Conservation (phyloP, 2,888 invertebrate species). For the Leptogaster cylindrica region DNA sequence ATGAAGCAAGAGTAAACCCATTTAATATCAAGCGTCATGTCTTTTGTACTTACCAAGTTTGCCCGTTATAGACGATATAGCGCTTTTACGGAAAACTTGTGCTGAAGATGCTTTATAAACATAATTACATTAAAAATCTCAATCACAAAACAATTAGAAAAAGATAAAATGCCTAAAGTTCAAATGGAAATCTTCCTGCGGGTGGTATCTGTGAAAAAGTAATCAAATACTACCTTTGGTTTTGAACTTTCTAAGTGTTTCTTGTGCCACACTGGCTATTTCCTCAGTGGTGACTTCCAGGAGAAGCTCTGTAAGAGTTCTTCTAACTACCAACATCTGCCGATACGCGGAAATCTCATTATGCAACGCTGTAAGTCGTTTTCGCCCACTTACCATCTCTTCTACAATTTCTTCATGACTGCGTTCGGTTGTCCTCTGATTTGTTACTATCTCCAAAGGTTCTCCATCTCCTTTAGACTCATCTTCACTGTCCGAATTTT, state of each 20-base stretch:
- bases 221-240: conserved; percentile 75
- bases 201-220: conserved; percentile 21
- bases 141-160: conserved; percentile 12
- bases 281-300: conserved; percentile 93
- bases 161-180: neutral
- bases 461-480: conserved; percentile 52
- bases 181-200: conserved; percentile 5
- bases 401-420: conserved; percentile 70
- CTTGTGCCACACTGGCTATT: conserved; percentile 82
- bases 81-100: conserved; percentile 76
- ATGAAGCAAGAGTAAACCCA: conserved; percentile 51
- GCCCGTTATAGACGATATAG: conserved; percentile 88
- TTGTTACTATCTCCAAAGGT: too few relatives aligned
- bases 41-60: conserved; percentile 82
- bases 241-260: conserved; percentile 81
- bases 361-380: neutral
- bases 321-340: conserved; percentile 81
- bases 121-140: conserved; percentile 30
- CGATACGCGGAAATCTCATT: neutral
- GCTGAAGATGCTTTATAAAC: conserved; percentile 61
- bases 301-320: conserved; percentile 90
- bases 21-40: neutral
- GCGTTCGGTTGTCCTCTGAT: too few relatives aligned
- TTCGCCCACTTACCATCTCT: conserved; percentile 68
- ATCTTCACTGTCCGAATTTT: conserved; percentile 47